Percentiles rank a stretch among this genome's conserved stretches.
Evolutionary conservation across 1,140 invertebrate genomes (phyloP).

Genomic region (Cydia fagiglandana): DNA sequence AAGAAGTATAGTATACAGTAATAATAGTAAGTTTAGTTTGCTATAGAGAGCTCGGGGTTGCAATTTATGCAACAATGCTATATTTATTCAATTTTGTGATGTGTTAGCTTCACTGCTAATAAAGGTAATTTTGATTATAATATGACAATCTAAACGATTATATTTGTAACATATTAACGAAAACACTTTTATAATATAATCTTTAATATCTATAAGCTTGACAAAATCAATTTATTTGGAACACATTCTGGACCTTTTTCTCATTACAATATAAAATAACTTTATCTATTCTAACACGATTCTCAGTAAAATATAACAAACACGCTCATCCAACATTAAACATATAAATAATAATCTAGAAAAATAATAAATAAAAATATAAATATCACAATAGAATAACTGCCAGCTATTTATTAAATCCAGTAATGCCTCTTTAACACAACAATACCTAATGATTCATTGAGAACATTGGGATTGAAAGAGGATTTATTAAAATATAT

Average conservation of each 20-base stretch:
- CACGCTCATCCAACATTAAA: constrained; percentile 63
- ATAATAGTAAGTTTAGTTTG: constrained; percentile 25
- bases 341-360: constrained; percentile 71
- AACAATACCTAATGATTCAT: constrained; percentile 19
- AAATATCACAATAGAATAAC: constrained; percentile 78
- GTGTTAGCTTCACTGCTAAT: constrained; percentile 26
- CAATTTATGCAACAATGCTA: constrained; percentile 25
- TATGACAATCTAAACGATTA: constrained; percentile 27
- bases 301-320: constrained; percentile 67
- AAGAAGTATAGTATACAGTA: constrained; percentile 26
- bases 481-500: constrained; percentile 10
- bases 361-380: constrained; percentile 75
- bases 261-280: constrained; percentile 68
- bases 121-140: constrained; percentile 24
- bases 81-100: constrained; percentile 24
- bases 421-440: constrained; percentile 37
- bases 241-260: constrained; percentile 68
- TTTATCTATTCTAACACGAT: constrained; percentile 62
- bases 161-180: constrained; percentile 52
- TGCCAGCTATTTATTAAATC: constrained; percentile 61
- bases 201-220: constrained; percentile 54
- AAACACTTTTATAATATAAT: constrained; percentile 60
- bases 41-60: constrained; percentile 28
- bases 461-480: constrained; percentile 15
- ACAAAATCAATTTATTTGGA: constrained; percentile 69